A percentile compares a stretch with the other conserved stretches of the same genome.
phyloP scores from a whole-genome alignment of 2,113 vertebrate species.

The Ceyx melanurus region DNA sequence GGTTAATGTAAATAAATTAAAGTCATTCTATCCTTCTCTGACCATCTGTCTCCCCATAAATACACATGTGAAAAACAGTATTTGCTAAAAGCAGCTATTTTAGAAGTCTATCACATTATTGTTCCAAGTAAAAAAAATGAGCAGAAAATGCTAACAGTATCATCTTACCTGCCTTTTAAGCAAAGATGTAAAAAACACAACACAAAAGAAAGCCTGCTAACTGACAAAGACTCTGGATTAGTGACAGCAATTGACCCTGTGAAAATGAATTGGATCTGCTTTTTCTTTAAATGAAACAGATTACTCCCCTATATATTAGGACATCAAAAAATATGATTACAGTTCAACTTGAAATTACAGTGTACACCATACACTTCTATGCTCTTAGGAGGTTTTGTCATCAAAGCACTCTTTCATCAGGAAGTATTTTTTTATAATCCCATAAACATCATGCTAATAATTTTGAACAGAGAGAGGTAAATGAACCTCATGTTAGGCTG shows the following conservation, averaged over 20 bases:
- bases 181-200: conserved; percentile 13
- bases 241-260: neutral
- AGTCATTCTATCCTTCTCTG: neutral
- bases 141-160: conserved; percentile 4
- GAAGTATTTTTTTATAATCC: neutral
- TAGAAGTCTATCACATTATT: conserved; percentile 6
- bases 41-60: neutral
- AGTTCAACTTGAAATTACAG: conserved; percentile 2
- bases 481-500: neutral
- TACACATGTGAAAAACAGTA: neutral
- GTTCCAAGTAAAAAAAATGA: neutral
- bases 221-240: neutral
- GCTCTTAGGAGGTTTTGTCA: conserved; percentile 4
- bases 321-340: conserved; percentile 30
- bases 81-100: conserved; percentile 25
- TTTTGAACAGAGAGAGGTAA: neutral
- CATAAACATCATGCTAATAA: neutral
- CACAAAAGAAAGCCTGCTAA: neutral
- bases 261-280: neutral
- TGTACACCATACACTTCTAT: neutral
- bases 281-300: neutral
- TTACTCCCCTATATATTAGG: neutral
- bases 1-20: conserved; percentile 46
- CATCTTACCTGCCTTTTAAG: conserved; percentile 37
- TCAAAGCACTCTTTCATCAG: conserved; percentile 5